Evolutionary conservation across 2,888 invertebrate species (phyloP).

Genomic region (Erebia aethiops): DNA sequence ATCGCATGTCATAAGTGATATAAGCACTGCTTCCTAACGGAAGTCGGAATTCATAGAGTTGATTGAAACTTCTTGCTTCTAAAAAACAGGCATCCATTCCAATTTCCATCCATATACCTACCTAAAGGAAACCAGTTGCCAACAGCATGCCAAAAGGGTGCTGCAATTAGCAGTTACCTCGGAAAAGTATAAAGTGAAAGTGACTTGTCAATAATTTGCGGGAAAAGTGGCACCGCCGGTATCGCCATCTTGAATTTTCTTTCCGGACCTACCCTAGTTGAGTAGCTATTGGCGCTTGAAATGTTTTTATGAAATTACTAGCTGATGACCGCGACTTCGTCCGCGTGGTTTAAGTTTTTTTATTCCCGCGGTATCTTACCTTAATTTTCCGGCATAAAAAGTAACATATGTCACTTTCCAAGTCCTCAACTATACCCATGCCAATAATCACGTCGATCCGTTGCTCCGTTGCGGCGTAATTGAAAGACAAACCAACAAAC

Average conservation of each 20-base stretch:
- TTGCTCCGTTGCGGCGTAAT: too few relatives aligned
- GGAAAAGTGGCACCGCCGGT: constrained; percentile 62
- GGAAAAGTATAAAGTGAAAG: constrained; percentile 68
- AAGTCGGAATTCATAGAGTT: background rate
- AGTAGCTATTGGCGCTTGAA: background rate
- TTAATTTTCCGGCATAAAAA: too few relatives aligned
- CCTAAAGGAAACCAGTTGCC: constrained; percentile 40
- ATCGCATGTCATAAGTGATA: too few relatives aligned
- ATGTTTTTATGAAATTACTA: background rate
- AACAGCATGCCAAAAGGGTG: constrained; percentile 44
- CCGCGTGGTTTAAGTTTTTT: too few relatives aligned
- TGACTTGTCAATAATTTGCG: constrained; percentile 63
- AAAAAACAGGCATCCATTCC: background rate
- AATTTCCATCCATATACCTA: constrained; percentile 13
- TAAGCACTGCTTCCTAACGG: background rate
- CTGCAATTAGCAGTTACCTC: constrained; percentile 44
- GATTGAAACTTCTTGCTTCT: constrained; percentile 17
- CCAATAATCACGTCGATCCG: too few relatives aligned
- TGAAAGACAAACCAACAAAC: too few relatives aligned
- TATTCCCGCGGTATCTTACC: too few relatives aligned
- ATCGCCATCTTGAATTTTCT: constrained; percentile 61
- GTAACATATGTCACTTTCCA: too few relatives aligned
- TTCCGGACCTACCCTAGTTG: constrained; percentile 55
- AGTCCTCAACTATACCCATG: too few relatives aligned
- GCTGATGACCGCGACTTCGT: too few relatives aligned